Base-by-base conservation (phyloP, 2,113 vertebrate species). In the Malurus melanocephalus region DNA sequence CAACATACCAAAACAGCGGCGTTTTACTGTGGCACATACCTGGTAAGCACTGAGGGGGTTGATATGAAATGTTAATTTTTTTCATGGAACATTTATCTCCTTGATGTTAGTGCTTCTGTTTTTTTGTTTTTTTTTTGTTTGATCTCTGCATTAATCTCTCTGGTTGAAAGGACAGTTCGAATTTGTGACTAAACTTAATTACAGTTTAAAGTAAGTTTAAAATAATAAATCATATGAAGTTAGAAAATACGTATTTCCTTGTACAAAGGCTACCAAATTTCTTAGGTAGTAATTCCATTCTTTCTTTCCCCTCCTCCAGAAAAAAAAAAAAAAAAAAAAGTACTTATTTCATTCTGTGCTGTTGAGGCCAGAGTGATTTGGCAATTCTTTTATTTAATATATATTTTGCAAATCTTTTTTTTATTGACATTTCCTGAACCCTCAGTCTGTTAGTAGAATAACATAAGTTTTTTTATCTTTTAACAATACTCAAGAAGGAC, bases 1-100 rank as follows among this genome's bases (percentile, higher is more conserved):
- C 97, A 98, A 98, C 97, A 98, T 97, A 96, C 98, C 98, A 89
- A 99, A 99, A 90, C 99, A 99, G 96, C 97, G 98, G 90, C 98
- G 99, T 57, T 99, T 99, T 97, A 99, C 99, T 3, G 99, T 99
- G 80, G 99, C 99, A 66, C 99, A 99, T 97, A 99, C 99, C 87
- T 99, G 99, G 99, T 99, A 99, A 98, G 99, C 72, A 51, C 55
- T 57, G 60, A 88, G 10, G 3, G 2, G 27, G 19, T 74, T 71
- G 48, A 53, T 16, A 71, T 49, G 65, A 80, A 84, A 52, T 79
- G 20, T 27, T 64, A 52, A 57, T 72, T 32, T 49, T 61, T 33
- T 73, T 72, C 8, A 1, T 28, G 45, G 19, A 73, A 10, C 17
- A 20, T 67, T 74, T 85, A 20, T 77, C 23, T 40, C 27, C 7